Base-by-base conservation (phyloP, 2,888 invertebrate genomes). In the Heliconius cydno region DNA sequence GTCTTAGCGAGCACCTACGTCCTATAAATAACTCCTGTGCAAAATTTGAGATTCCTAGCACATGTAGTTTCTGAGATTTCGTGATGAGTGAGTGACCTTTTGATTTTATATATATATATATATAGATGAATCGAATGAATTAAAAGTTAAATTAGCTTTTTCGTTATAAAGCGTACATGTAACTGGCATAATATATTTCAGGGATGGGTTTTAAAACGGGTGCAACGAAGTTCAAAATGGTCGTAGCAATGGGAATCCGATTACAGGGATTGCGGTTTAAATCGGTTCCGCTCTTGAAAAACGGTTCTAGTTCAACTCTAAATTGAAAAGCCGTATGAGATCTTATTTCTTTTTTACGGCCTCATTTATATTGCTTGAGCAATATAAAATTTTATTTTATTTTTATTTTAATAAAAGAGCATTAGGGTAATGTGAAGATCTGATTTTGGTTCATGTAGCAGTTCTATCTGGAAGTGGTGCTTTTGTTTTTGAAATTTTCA, bases 241-340 rank as follows among this genome's bases (percentile, higher is more conserved):
- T 67, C 68, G 76, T 68, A 72, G 80, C 75, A 75, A 78, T 78
- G 78, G 66, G 79, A 84, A 81, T 79, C 86, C 88, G 88, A 90
- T 92, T 90, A 90, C 88, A 87, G 86, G 87, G 88, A 89, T 91
- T 91, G 91, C 89, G 89, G 90, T 86, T 86, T 85, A 87, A 90
- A 90, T 77, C 87, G 90, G 84, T 87, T 87, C 85, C 87, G 88
- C 88, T 90, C 90, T 90, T 90, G 88, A 90, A 91, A 90, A 92
- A 90, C 90, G 89, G 90, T 90, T 91, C 86, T 65, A 74, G 87
- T 82, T 72, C 76, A 77, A 65, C 67, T 66, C 74, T 77, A 70
- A 71, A 81, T 76, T 74, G 78, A 72, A 79, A 71, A 60, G 71
- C 65, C 75, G 75, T 75, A 75, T 41, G 75, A 75, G 65, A 75